A percentile compares a stretch with the other conserved stretches of the same genome.
Conservation (phyloP, 2,113 vertebrate species). For the Felis chaus region DNA sequence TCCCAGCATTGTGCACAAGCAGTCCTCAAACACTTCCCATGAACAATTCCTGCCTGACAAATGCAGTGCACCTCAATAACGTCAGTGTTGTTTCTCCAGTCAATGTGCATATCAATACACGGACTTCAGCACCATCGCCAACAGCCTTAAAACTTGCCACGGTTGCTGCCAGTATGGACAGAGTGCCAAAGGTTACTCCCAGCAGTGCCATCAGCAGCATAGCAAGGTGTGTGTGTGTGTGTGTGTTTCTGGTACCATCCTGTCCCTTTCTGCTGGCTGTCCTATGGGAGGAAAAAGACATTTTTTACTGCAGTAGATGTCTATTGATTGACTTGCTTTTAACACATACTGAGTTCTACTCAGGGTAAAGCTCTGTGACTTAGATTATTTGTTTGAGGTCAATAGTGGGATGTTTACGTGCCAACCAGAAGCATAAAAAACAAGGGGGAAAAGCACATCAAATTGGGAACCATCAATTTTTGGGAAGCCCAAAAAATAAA, state of each 20-base stretch:
- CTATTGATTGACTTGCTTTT: conserved; percentile 29
- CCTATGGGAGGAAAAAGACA: not conserved
- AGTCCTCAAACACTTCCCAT: conserved; percentile 91
- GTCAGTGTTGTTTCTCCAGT: conserved; percentile 93
- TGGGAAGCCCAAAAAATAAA: not conserved
- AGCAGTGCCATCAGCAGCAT: conserved; percentile 94
- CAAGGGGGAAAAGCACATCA: not conserved
- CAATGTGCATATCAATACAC: conserved; percentile 91
- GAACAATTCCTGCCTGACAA: conserved; percentile 91
- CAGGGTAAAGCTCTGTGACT: not conserved
- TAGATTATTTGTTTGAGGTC: conserved; percentile 8
- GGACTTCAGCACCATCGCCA: conserved; percentile 92
- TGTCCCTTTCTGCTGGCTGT: not conserved
- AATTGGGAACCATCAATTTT: not conserved
- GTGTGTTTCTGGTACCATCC: not conserved
- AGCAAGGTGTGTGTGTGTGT: conserved; percentile 84
- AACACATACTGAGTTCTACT: conserved; percentile 3
- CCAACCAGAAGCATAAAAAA: not conserved
- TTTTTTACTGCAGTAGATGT: not conserved
- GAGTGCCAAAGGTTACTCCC: conserved; percentile 94
- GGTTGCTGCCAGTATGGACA: conserved; percentile 93
- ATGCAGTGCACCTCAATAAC: conserved; percentile 89
- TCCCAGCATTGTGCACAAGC: conserved; percentile 90
- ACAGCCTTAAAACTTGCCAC: conserved; percentile 97
- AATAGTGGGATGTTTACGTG: conserved; percentile 25